Evolutionary conservation across 2,888 invertebrate species (phyloP).

Genomic region (Pegoplata infirma): DNA sequence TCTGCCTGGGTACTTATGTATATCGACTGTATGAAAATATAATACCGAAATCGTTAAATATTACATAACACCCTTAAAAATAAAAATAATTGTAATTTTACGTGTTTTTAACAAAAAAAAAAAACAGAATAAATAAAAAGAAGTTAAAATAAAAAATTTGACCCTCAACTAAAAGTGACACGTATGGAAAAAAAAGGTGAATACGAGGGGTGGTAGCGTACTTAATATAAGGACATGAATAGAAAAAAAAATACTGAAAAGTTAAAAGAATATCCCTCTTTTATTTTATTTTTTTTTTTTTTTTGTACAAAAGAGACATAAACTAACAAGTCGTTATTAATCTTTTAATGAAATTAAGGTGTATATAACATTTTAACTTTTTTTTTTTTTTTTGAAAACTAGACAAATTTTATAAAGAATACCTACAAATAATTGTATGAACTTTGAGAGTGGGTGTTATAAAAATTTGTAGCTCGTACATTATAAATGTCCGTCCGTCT

Average conservation of each 20-base stretch:
- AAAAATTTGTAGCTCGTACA: slow-evolving; percentile 15
- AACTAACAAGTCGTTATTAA: slow-evolving; percentile 56
- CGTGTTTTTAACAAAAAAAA: slow-evolving; percentile 55
- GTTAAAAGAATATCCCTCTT: not conserved
- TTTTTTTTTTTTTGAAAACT: slow-evolving; percentile 5
- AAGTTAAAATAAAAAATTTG: slow-evolving; percentile 24
- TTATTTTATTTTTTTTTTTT: not conserved
- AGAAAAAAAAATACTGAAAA: not conserved
- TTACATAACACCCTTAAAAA: slow-evolving; percentile 51
- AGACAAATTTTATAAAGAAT: slow-evolving; percentile 44
- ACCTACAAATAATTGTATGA: not conserved
- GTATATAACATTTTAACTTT: slow-evolving; percentile 35
- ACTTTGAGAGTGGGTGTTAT: slow-evolving; percentile 6
- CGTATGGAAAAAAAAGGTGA: slow-evolving; percentile 50
- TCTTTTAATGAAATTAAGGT: slow-evolving; percentile 53
- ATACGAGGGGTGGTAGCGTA: slow-evolving; percentile 32
- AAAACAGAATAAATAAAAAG: not conserved
- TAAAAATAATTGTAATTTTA: slow-evolving; percentile 56
- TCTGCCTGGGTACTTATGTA: not conserved
- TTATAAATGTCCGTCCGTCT: slow-evolving; percentile 39
- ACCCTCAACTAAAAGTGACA: slow-evolving; percentile 49
- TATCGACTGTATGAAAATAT: not conserved
- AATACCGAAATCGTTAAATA: slow-evolving; percentile 41
- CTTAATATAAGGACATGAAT: slow-evolving; percentile 30
- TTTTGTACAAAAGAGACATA: slow-evolving; percentile 18